Conservation (phyloP, 2,113 vertebrate species). For the Micromys minutus region DNA sequence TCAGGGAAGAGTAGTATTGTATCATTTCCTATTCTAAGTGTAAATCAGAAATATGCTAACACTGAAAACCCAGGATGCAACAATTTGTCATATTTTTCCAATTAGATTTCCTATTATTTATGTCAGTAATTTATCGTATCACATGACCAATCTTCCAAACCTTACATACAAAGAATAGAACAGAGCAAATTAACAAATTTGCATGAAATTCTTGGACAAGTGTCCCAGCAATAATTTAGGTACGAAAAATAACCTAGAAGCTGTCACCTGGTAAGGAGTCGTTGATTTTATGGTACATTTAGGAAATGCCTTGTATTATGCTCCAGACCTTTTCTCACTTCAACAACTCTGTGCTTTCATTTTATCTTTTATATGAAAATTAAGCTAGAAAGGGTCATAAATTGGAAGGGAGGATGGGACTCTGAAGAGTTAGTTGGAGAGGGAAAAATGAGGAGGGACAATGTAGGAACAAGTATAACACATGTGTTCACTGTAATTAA, state of each 20-base stretch:
- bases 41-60: background rate
- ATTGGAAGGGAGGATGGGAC: background rate
- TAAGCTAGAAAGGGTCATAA: background rate
- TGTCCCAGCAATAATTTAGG: background rate
- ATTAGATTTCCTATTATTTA: background rate
- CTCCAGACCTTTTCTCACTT: background rate
- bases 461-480: background rate
- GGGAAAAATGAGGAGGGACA: too few relatives aligned
- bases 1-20: background rate
- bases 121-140: background rate
- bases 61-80: background rate
- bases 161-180: background rate
- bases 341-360: background rate
- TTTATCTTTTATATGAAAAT: background rate
- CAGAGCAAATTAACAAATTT: background rate
- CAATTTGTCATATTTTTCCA: constrained; percentile 11
- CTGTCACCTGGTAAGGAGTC: background rate
- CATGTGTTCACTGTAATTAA: background rate
- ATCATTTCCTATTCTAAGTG: constrained; percentile 12
- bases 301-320: background rate
- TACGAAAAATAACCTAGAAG: background rate
- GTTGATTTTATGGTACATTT: background rate
- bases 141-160: constrained; percentile 5
- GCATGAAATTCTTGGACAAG: background rate
- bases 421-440: too few relatives aligned